Evolutionary conservation across 2,113 vertebrate species (phyloP).

Genomic region (Scolopax mira): DNA sequence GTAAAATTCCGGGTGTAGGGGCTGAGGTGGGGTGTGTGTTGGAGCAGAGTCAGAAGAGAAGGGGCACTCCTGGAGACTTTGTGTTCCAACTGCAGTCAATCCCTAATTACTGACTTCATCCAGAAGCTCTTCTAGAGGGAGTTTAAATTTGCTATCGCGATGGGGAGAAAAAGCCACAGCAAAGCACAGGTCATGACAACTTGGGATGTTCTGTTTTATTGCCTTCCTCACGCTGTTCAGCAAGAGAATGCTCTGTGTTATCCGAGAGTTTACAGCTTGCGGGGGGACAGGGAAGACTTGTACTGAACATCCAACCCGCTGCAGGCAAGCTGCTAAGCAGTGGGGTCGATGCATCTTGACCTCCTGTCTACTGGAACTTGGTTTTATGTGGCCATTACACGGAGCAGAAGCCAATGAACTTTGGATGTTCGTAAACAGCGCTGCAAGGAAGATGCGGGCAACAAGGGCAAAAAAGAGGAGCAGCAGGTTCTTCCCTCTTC

Average conservation of each 20-base stretch:
- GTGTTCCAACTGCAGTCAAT: neutral
- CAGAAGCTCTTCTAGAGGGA: neutral
- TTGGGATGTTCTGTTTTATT: neutral
- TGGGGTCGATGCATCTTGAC: neutral
- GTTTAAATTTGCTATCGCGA: neutral
- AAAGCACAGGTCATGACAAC: neutral
- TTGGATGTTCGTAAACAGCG: neutral
- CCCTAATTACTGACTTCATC: neutral
- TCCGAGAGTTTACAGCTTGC: neutral
- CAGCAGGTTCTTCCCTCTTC: rapidly evolving
- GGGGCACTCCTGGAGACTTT: neutral
- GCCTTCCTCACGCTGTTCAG: neutral
- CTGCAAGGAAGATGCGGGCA: neutral
- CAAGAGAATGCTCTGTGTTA: neutral
- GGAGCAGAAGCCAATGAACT: neutral
- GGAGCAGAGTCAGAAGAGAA: neutral
- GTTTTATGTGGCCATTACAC: neutral
- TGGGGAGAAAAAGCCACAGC: neutral
- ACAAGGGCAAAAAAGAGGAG: neutral
- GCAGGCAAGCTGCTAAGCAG: neutral
- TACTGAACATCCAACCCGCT: neutral
- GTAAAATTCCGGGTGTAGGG: neutral
- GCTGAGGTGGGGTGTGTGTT: neutral
- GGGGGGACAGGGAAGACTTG: neutral
- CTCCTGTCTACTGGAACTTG: neutral